These are phyloP conservation scores for Gnatocerus cornutus DNA, from an alignment of 2,888 invertebrate species.

Conservation along the genomic window DNA sequence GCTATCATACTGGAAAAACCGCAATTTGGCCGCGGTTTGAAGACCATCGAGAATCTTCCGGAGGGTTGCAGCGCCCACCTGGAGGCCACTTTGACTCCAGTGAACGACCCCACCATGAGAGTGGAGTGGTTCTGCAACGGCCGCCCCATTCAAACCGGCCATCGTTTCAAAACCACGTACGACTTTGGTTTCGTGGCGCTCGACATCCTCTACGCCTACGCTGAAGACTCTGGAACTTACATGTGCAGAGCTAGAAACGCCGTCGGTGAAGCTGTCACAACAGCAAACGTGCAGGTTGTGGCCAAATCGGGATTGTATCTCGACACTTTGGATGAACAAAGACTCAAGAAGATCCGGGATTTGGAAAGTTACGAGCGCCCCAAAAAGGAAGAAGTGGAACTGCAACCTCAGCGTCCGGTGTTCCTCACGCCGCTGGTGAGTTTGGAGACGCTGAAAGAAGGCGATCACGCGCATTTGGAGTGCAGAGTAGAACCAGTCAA, in stretches of 20 bases:
- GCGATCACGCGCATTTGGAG: constrained; percentile 92
- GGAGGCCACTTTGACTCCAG: constrained; percentile 95
- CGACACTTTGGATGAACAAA: constrained; percentile 93
- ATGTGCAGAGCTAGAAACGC: constrained; percentile 97
- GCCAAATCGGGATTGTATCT: constrained; percentile 89
- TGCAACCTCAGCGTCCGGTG: constrained; percentile 87
- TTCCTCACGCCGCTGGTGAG: constrained; percentile 94
- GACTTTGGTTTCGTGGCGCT: constrained; percentile 98
- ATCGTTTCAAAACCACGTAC: constrained; percentile 95
- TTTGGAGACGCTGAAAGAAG: constrained; percentile 90
- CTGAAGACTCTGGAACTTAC: constrained; percentile 97
- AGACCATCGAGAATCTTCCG: constrained; percentile 85
- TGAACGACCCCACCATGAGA: constrained; percentile 98
- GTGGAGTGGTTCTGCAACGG: constrained; percentile 99
- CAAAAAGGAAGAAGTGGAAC: constrained; percentile 82
- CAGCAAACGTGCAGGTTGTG: constrained; percentile 90
- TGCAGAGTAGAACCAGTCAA: constrained; percentile 94
- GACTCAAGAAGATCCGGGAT: constrained; percentile 90
- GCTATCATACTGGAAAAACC: constrained; percentile 87
- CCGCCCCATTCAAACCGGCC: constrained; percentile 92
- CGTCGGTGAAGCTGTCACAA: constrained; percentile 96
- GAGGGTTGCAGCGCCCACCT: constrained; percentile 93
- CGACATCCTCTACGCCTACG: constrained; percentile 96
- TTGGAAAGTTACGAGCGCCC: constrained; percentile 88
- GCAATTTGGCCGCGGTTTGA: constrained; percentile 90